Conservation (phyloP, 2,113 vertebrate genomes). For the Manacus vitellinus region DNA sequence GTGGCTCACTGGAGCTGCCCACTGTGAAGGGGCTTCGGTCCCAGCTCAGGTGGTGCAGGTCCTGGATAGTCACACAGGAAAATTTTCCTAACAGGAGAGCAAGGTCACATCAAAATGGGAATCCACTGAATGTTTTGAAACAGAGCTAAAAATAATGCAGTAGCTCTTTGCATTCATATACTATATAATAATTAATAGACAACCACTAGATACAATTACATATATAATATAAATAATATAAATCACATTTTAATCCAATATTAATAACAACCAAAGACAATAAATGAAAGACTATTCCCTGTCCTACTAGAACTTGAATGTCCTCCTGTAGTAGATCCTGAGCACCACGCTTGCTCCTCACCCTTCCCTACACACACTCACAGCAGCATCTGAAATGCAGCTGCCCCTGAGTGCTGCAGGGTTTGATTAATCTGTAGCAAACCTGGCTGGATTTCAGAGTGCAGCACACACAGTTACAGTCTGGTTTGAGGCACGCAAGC, state of each 20-base stretch:
- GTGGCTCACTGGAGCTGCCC: background rate
- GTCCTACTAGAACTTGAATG: rapidly evolving
- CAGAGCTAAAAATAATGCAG: background rate
- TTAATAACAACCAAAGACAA: background rate
- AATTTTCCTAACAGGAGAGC: background rate
- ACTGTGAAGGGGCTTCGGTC: rapidly evolving
- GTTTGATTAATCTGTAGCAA: background rate
- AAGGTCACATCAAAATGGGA: background rate
- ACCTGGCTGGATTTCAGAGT: background rate
- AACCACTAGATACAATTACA: background rate
- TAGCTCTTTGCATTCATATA: background rate
- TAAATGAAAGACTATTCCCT: background rate
- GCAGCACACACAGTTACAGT: background rate
- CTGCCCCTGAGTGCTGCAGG: rapidly evolving
- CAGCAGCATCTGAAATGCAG: background rate
- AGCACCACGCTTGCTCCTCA: rapidly evolving
- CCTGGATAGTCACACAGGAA: background rate
- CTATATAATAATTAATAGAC: background rate
- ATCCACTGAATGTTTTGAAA: background rate
- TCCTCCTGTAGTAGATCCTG: rapidly evolving
- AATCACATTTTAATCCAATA: background rate
- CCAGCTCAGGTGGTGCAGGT: background rate
- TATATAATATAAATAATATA: background rate
- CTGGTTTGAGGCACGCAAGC: background rate
- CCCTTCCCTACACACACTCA: background rate